Evolutionary conservation across 1,140 invertebrate genomes (phyloP).

Genomic region (Temnothorax nylanderi): DNA sequence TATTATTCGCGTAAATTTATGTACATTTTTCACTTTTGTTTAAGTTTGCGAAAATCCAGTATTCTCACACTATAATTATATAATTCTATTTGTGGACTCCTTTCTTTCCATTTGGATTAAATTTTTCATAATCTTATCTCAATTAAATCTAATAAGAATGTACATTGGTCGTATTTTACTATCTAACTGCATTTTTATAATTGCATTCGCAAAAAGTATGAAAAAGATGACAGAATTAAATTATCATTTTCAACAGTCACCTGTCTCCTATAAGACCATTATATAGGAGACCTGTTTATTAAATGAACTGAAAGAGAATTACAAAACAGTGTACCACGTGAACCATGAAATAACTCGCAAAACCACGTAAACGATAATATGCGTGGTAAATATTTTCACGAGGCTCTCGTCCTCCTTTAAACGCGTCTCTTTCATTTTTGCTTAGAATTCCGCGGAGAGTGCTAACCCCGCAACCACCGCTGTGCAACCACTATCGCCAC

Average conservation of each 20-base stretch:
- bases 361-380: conserved; percentile 32
- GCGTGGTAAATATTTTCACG: conserved; percentile 30
- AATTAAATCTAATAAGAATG: conserved; percentile 10
- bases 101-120: not conserved
- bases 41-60: not conserved
- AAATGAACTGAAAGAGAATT: conserved; percentile 31
- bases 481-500: not conserved
- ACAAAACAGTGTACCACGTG: not conserved
- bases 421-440: conserved; percentile 17
- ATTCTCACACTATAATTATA: not conserved
- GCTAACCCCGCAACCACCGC: not conserved
- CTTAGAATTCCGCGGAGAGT: conserved; percentile 5
- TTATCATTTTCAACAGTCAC: conserved; percentile 27
- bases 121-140: not conserved
- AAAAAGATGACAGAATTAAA: not conserved
- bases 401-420: not conserved
- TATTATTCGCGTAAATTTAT: too few relatives aligned
- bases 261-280: not conserved
- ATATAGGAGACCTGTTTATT: not conserved
- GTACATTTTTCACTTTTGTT: too few relatives aligned
- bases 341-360: conserved; percentile 33
- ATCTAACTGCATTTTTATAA: not conserved
- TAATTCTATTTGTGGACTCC: not conserved
- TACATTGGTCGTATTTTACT: too few relatives aligned
- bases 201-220: not conserved